Conservation (phyloP, 2,888 invertebrate genomes). For the Dryocosmus kuriphilus region DNA sequence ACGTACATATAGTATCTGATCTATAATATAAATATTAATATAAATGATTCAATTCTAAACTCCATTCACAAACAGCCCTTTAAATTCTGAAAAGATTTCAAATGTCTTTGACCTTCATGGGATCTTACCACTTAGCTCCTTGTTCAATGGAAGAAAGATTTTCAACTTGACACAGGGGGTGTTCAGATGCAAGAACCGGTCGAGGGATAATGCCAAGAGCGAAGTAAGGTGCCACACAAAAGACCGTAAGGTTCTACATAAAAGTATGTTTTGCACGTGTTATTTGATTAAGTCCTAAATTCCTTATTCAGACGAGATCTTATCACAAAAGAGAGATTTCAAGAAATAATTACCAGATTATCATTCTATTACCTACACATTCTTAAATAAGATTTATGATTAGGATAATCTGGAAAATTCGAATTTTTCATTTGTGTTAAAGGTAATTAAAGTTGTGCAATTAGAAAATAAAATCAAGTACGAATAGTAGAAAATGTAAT, state of each 20-base stretch:
- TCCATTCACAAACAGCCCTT: background rate
- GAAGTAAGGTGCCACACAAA: conserved; percentile 37
- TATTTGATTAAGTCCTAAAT: background rate
- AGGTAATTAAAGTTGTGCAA: no score
- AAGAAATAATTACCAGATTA: no score
- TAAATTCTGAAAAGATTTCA: background rate
- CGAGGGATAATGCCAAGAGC: conserved; percentile 11
- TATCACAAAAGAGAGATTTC: no score
- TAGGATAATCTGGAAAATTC: no score
- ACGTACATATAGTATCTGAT: no score
- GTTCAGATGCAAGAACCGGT: conserved; percentile 57
- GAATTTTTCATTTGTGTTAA: no score
- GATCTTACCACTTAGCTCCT: conserved; percentile 27
- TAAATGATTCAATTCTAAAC: background rate
- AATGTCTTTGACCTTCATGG: conserved; percentile 19
- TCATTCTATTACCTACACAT: no score
- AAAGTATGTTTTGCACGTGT: conserved; percentile 5
- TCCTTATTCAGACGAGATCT: background rate
- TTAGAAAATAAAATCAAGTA: no score
- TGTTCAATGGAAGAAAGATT: conserved; percentile 53
- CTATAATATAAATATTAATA: no score
- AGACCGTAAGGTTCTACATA: background rate
- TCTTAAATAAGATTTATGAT: no score
- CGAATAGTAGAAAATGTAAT: no score
- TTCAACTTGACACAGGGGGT: conserved; percentile 49